phyloP scores from a whole-genome alignment of 2,888 invertebrate species.

The Lysandra coridon region DNA sequence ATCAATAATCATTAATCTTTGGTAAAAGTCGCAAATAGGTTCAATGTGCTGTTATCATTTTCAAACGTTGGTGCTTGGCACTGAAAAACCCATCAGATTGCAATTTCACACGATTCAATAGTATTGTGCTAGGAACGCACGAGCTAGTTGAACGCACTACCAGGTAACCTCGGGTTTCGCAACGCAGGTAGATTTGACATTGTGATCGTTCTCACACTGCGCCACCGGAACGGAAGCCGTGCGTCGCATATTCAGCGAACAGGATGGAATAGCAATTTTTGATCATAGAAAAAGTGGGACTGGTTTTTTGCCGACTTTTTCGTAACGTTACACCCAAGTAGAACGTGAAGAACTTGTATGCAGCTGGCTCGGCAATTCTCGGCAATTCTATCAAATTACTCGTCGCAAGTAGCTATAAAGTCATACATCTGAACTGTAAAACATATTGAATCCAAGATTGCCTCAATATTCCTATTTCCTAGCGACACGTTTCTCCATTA shows the following conservation, averaged over 20 bases:
- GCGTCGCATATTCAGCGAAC: constrained; percentile 5
- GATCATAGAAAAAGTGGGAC: constrained; percentile 15
- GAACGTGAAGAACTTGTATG: not conserved
- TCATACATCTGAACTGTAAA: not conserved
- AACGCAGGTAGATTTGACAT: constrained; percentile 69
- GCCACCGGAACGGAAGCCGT: not conserved
- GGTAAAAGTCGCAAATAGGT: too few relatives aligned
- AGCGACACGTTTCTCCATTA: constrained; percentile 34
- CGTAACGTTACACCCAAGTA: not conserved
- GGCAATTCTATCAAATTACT: not conserved
- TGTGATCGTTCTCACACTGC: constrained; percentile 66
- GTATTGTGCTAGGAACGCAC: not conserved
- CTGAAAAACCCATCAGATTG: not conserved
- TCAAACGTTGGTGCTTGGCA: not conserved
- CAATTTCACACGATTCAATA: not conserved
- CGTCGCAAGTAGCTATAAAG: not conserved
- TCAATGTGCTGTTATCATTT: not conserved
- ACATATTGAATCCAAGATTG: constrained; percentile 7
- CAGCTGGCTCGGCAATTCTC: not conserved
- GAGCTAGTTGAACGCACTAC: constrained; percentile 21
- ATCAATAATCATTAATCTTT: too few relatives aligned
- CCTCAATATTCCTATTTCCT: constrained; percentile 43
- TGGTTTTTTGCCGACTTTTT: not conserved
- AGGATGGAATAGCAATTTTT: constrained; percentile 18
- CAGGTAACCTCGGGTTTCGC: constrained; percentile 56